Base-by-base conservation (phyloP, 1,140 invertebrate species). In the Trichonephila clavata region DNA sequence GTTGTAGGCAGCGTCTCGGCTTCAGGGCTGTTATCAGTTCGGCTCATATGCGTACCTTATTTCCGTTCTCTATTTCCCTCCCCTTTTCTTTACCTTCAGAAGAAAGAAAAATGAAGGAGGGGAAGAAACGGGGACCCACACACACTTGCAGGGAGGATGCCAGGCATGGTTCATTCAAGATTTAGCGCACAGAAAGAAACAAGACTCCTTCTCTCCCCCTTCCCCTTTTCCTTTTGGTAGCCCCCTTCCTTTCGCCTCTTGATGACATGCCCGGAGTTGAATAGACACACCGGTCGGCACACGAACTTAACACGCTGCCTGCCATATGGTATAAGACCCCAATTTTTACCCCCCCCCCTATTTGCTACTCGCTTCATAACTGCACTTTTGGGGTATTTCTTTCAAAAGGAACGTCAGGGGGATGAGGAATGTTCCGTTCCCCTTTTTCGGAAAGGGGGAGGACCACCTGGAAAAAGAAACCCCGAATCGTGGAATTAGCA, bases 231-330 rank as follows among this genome's bases (percentile, higher is more conserved):
- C 27, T 32, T 63, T 63, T 18, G 21, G 61, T 1, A 39, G 24
- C 80, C 80, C 80, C 81, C 81, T n/a, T n/a, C 81, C 43, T 84
- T 57, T 84, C 81, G 50, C 81, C 81, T 77, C 32, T 27, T 77
- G 71, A 77, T 63, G 61, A 63, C 61, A 63, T 63, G 61, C 61
- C 27, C 71, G 18, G n/a, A 21, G 3, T 65, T 87, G 86, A 87
- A 87, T 63, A 87, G 86, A 24, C 27, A 39, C 86, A 63, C 60
- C 86, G 86, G 86, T 16, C 86, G 86, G 86, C 86, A 87, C 86
- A 87, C 86, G 61, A 84, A 84, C 83, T 24, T 59, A 39, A 50
- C 83, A 84, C 83, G 83, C 86, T 87, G 86, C 86, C 50, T 84
- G 50, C 83, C 86, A 87, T 65, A 87, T 65, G 61, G 86, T 43